Conservation (phyloP, 2,113 vertebrate species). For the Pseudopodoces humilis region DNA sequence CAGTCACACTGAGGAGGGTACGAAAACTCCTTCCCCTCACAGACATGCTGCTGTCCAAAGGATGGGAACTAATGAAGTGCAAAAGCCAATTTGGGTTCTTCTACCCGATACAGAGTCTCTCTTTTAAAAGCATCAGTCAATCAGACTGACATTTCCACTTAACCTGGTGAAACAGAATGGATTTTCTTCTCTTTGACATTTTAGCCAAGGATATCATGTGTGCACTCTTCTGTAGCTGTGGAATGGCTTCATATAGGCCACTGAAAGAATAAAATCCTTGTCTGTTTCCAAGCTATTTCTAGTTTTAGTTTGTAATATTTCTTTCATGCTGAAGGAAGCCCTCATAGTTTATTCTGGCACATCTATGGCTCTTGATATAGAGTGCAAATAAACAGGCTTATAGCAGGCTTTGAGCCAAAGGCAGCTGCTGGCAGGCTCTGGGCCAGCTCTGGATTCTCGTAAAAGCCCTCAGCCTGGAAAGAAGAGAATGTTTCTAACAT, state of each 20-base stretch:
- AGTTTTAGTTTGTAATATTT: neutral
- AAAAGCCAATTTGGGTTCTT: constrained; percentile 55
- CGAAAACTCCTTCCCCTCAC: constrained; percentile 39
- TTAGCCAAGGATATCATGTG: neutral
- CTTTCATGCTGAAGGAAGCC: neutral
- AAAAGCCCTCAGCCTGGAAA: neutral
- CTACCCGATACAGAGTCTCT: constrained; percentile 21
- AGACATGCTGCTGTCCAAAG: constrained; percentile 45
- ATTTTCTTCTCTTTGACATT: constrained; percentile 15
- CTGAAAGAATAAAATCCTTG: neutral
- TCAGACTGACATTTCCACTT: constrained; percentile 60
- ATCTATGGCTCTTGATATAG: neutral
- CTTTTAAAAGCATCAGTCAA: constrained; percentile 57
- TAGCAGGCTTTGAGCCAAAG: neutral
- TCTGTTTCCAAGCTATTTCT: neutral
- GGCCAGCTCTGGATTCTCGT: neutral
- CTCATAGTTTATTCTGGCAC: neutral
- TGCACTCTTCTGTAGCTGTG: neutral
- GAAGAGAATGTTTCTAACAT: neutral
- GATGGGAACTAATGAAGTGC: constrained; percentile 62
- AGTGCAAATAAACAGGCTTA: neutral
- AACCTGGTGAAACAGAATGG: constrained; percentile 40
- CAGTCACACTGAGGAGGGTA: neutral
- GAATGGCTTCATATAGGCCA: neutral
- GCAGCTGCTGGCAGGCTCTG: neutral